Percentiles rank a stretch among this genome's conserved stretches.
Evolutionary conservation across 1,140 invertebrate species (phyloP).

Genomic region (Delia radicum): DNA sequence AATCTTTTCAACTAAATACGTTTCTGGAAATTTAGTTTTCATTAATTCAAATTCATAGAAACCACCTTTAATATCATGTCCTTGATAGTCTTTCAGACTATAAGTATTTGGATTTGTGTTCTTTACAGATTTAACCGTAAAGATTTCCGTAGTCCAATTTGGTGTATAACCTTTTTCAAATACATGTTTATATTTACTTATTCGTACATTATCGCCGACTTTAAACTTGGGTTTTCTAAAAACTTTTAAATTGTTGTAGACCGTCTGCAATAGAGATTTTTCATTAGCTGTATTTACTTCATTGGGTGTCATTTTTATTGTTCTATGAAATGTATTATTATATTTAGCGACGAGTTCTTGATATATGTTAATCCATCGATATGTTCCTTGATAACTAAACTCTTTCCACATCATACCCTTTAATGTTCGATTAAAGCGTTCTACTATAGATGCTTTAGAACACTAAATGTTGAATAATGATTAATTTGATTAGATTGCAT

Average conservation of each 20-base stretch:
- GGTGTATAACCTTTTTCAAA: conserved; percentile 56
- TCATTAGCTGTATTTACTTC: conserved; percentile 44
- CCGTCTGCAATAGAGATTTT: conserved; percentile 33
- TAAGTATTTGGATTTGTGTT: conserved; percentile 48
- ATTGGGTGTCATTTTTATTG: conserved; percentile 52
- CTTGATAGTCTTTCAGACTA: conserved; percentile 41
- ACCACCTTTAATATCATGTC: conserved; percentile 39
- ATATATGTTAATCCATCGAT: conserved; percentile 54
- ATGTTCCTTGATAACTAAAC: conserved; percentile 44
- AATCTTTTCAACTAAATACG: conserved; percentile 51
- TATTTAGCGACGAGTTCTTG: conserved; percentile 50
- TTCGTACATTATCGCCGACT: conserved; percentile 42
- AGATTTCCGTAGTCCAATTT: conserved; percentile 55
- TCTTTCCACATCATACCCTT: conserved; percentile 56
- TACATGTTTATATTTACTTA: conserved; percentile 50
- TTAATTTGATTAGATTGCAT: conserved; percentile 51
- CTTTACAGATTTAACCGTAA: conserved; percentile 46
- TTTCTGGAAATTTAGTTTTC: conserved; percentile 42
- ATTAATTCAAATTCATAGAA: conserved; percentile 52
- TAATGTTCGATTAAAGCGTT: conserved; percentile 54
- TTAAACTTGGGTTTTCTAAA: conserved; percentile 29
- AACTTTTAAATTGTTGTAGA: conserved; percentile 40
- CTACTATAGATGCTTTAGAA: conserved; percentile 56
- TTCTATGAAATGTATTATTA: conserved; percentile 56
- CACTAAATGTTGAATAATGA: conserved; percentile 55